Evolutionary conservation across 2,113 vertebrate genomes (phyloP).

Genomic region (Elephantulus edwardii): DNA sequence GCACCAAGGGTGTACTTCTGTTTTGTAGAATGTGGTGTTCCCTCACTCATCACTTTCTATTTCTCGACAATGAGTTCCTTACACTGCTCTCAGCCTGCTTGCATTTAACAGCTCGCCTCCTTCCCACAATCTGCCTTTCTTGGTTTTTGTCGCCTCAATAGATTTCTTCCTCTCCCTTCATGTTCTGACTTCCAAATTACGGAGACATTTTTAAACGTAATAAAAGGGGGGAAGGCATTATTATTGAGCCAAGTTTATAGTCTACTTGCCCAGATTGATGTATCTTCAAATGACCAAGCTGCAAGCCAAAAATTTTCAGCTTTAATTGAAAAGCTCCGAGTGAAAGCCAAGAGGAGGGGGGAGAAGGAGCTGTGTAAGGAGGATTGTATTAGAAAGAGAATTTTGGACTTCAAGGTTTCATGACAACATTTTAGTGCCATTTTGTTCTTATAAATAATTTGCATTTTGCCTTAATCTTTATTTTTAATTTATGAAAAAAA

Average conservation of each 20-base stretch:
- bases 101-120: constrained; percentile 45
- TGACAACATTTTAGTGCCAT: neutral
- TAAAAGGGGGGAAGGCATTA: neutral
- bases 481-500: neutral
- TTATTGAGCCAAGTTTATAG: neutral
- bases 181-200: constrained; percentile 40
- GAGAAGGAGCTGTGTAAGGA: no score
- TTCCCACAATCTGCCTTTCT: constrained; percentile 31
- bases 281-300: constrained; percentile 10
- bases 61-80: constrained; percentile 65
- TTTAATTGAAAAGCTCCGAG: neutral
- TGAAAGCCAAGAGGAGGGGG: neutral
- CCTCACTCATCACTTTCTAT: constrained; percentile 40
- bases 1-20: constrained; percentile 31
- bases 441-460: neutral
- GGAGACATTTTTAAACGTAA: constrained; percentile 34
- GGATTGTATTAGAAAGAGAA: neutral
- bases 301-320: constrained; percentile 9
- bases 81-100: constrained; percentile 43
- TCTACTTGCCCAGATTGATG: constrained; percentile 8
- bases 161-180: neutral
- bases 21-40: constrained; percentile 56
- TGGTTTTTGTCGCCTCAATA: constrained; percentile 16
- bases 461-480: neutral
- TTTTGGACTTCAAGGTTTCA: neutral